Evolutionary conservation across 2,797 vertebrate genomes (phyloP).

Genomic region (Sebastes minor): DNA sequence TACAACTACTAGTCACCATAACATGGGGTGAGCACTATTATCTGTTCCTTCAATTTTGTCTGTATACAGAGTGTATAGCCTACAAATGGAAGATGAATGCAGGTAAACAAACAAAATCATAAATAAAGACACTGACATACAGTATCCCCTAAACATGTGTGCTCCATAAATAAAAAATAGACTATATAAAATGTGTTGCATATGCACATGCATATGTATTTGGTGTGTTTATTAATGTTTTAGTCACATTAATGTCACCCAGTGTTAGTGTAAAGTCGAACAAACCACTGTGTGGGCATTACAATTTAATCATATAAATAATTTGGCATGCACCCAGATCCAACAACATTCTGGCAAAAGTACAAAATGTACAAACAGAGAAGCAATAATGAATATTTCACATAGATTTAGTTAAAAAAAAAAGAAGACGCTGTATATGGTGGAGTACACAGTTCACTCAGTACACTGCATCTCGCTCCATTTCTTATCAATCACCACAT

Average conservation of each 20-base stretch:
- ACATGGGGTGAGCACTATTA: background rate
- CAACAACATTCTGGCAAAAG: background rate
- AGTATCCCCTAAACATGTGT: background rate
- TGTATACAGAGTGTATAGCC: background rate
- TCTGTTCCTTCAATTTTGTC: background rate
- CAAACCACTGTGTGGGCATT: background rate
- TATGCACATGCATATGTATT: too few species aligned
- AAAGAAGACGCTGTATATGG: background rate
- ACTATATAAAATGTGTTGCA: background rate
- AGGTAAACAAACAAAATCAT: background rate
- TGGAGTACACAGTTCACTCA: background rate
- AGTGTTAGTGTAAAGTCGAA: background rate
- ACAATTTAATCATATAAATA: conserved; percentile 16
- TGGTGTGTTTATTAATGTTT: background rate
- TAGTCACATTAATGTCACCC: background rate
- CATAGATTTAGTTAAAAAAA: background rate
- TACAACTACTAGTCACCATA: background rate
- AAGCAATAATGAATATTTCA: background rate
- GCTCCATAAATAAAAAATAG: background rate
- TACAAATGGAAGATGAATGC: background rate
- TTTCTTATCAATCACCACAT: background rate
- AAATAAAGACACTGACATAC: background rate
- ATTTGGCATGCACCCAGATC: background rate
- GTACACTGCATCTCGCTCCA: background rate
- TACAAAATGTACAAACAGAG: conserved; percentile 14